phyloP scores from a whole-genome alignment of 2,113 vertebrate genomes.

The Macrotis lagotis region DNA sequence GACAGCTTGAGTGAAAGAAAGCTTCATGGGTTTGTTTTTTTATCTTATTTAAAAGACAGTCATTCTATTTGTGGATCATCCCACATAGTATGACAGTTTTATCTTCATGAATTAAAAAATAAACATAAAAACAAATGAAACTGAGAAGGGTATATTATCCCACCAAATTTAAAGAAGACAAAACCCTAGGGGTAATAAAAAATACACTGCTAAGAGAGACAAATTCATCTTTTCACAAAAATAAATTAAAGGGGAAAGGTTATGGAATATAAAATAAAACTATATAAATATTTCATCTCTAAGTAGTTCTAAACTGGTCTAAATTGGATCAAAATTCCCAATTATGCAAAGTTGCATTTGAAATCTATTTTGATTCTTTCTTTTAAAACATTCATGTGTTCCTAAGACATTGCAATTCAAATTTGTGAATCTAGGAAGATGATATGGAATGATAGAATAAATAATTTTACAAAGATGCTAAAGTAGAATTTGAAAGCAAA shows the following conservation, averaged over 20 bases:
- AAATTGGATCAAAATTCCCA: slow-evolving; percentile 18
- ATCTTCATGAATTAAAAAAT: not conserved
- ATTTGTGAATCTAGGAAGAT: not conserved
- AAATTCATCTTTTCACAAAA: not conserved
- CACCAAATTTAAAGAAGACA: not conserved
- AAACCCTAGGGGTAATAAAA: not conserved
- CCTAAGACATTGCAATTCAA: slow-evolving; percentile 40
- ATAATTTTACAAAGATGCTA: not conserved
- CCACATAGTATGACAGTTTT: not conserved
- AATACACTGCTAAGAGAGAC: not conserved
- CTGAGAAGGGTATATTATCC: not conserved
- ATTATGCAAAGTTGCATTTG: not conserved
- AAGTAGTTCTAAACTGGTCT: slow-evolving; percentile 16
- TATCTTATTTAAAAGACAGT: not conserved
- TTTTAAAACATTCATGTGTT: not conserved
- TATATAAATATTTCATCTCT: not conserved
- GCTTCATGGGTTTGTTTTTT: not conserved
- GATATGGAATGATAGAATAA: slow-evolving; percentile 38
- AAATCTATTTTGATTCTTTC: not conserved
- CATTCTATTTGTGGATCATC: not conserved
- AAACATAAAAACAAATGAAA: not conserved
- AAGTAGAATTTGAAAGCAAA: slow-evolving; percentile 4
- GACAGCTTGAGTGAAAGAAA: not conserved
- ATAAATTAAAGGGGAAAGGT: not conserved
- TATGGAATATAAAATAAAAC: not conserved